phyloP scores from a whole-genome alignment of 2,113 vertebrate species.

The Aythya baeri region DNA sequence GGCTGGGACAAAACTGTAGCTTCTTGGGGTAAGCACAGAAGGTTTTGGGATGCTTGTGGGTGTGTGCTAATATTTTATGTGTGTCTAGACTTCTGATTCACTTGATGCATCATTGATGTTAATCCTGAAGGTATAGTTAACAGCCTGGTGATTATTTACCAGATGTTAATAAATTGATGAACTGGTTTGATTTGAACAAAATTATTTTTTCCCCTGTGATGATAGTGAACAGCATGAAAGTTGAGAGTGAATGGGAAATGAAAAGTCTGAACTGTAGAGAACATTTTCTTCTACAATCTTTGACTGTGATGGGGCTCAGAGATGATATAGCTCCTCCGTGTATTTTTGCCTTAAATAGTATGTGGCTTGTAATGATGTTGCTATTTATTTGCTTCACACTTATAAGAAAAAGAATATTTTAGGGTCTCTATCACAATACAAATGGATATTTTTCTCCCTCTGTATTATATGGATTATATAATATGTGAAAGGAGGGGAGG shows the following conservation, averaged over 20 bases:
- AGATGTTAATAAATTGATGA: neutral
- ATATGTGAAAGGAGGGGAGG: neutral
- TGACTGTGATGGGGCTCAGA: neutral
- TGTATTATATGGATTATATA: neutral
- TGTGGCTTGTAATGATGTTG: neutral
- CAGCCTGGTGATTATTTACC: neutral
- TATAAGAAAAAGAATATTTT: neutral
- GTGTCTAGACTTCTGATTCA: neutral
- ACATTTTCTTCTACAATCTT: neutral
- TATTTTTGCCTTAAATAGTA: neutral
- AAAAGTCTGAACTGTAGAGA: neutral
- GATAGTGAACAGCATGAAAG: neutral
- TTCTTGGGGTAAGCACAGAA: too few species aligned
- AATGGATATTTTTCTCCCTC: neutral
- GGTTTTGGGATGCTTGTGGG: neutral
- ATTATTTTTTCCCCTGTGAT: neutral
- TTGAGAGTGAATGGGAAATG: neutral
- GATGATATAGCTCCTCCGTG: neutral
- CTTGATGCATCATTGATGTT: rapidly evolving
- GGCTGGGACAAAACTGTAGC: too few species aligned
- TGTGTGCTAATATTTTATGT: rapidly evolving
- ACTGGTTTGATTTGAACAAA: neutral
- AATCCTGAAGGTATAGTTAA: neutral
- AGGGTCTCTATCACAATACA: neutral
- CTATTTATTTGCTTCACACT: neutral